phyloP scores from a whole-genome alignment of 1,140 invertebrate species.

The Arctopsyche grandis region DNA sequence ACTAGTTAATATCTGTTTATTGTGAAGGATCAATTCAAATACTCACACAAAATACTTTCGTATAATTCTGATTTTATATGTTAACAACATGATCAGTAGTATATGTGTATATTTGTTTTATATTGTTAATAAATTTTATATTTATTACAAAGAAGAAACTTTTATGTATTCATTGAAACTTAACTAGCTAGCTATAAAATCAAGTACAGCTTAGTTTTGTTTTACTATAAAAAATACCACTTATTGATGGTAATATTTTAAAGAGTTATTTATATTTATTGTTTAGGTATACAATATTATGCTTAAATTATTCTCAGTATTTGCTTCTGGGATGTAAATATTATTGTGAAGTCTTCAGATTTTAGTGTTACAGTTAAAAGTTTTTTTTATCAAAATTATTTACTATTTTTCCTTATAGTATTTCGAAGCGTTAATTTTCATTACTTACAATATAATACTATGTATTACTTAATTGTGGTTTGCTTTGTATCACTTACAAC shows the following conservation, averaged over 20 bases:
- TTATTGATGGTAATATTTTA: conserved; percentile 23
- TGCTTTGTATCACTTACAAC: conserved; percentile 48
- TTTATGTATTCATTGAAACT: conserved; percentile 34
- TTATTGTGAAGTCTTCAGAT: conserved; percentile 43
- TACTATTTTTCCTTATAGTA: conserved; percentile 29
- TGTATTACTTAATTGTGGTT: conserved; percentile 48
- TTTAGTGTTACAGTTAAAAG: conserved; percentile 42
- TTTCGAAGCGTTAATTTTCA: conserved; percentile 22
- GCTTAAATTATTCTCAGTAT: conserved; percentile 42
- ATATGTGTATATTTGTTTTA: conserved; percentile 42
- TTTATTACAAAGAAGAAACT: conserved; percentile 34
- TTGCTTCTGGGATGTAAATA: conserved; percentile 48
- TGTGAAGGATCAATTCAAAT: conserved; percentile 8
- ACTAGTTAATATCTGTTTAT: background rate
- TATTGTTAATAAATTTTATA: conserved; percentile 46
- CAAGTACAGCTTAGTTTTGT: conserved; percentile 29
- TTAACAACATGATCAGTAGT: background rate
- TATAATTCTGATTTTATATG: conserved; percentile 1
- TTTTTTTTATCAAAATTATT: conserved; percentile 17
- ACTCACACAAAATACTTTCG: conserved; percentile 29
- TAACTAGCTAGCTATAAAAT: conserved; percentile 41
- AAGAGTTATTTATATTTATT: conserved; percentile 47
- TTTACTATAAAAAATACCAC: conserved; percentile 26
- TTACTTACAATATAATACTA: conserved; percentile 38
- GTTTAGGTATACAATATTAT: conserved; percentile 39